Base-by-base conservation (phyloP, 2,113 vertebrate species). In the Zosterops hypoxanthus region DNA sequence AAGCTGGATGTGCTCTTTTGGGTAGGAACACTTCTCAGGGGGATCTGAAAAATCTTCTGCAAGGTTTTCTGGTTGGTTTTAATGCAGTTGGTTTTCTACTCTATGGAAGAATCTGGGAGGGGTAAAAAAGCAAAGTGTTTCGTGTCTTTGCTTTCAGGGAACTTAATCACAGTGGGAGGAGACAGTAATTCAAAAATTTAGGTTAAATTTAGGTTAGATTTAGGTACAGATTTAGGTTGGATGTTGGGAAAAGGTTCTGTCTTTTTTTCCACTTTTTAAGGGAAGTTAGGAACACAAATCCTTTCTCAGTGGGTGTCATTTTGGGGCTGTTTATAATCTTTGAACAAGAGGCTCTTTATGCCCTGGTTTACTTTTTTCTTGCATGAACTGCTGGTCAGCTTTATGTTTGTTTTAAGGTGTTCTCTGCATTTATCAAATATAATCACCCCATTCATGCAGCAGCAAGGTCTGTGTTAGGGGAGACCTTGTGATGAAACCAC, bases 1-100 rank as follows among this genome's bases (percentile, higher is more conserved):
- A 96, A 82, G 98, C 99, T 15, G 99, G 99, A 77, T 99, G 99
- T 68, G 99, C 99, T 49, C 98, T 99, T 56, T 92, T 99, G 34
- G 99, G 99, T 99, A 98, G 92, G 98, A 63, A 41, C 14, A 1
- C n/a, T 80, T n/a, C 50, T 72, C 14, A 16, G 57, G 52, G 56
- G 64, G 21, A 20, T 34, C 11, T 28, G 46, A 60, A 52, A 63
- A 61, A 31, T 11, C 9, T 50, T 31, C 57, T 5, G 31, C 36
- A 36, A 16, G 47, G 6, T 49, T 24, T 64, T 46, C 26, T 50
- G 34, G 50, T 6, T 73, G 42, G 3, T 42, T 87, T 63, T 53
- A 19, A 17, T 56, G 50, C 18, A 20, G 15, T 26, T 69, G 78
- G 55, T 60, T 86, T 86, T 44, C 60, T 63, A 1, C 10, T 53